Conservation (phyloP, 2,888 invertebrate genomes). For the Entomobrya proxima region DNA sequence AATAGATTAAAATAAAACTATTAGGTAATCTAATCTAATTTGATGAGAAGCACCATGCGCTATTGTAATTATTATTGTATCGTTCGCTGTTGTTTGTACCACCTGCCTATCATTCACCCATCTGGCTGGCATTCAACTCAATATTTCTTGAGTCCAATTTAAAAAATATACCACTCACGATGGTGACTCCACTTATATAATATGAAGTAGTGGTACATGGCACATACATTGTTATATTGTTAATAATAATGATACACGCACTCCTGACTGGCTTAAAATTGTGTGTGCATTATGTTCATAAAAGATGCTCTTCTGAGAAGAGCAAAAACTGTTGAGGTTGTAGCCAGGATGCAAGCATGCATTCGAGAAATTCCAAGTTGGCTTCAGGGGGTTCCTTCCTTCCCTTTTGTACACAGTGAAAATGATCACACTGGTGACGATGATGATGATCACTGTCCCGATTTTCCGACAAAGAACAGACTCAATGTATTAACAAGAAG, state of each 20-base stretch:
- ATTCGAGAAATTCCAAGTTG: slow-evolving; percentile 43
- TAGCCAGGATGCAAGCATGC: slow-evolving; percentile 36
- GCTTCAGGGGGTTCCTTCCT: slow-evolving; percentile 62
- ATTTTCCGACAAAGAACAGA: slow-evolving; percentile 62
- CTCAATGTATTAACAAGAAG: slow-evolving; percentile 31
- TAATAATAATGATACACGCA: neutral
- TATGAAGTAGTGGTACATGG: neutral
- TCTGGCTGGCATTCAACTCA: slow-evolving; percentile 57
- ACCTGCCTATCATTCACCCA: slow-evolving; percentile 62
- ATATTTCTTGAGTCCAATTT: slow-evolving; percentile 40
- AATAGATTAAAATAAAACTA: slow-evolving; percentile 42
- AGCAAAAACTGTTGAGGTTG: slow-evolving; percentile 23
- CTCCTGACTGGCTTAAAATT: too few relatives aligned
- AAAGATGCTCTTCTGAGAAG: slow-evolving; percentile 22
- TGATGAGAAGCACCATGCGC: slow-evolving; percentile 56
- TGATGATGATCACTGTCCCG: slow-evolving; percentile 47
- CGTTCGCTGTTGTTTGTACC: slow-evolving; percentile 33
- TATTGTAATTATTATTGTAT: slow-evolving; percentile 46
- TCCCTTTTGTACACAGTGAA: slow-evolving; percentile 34
- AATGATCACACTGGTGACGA: slow-evolving; percentile 4
- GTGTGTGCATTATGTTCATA: neutral
- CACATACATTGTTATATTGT: neutral
- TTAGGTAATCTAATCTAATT: slow-evolving; percentile 57
- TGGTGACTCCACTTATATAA: neutral
- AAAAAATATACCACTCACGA: neutral